Conservation (phyloP, 2,113 vertebrate genomes). For the Sitta europaea region DNA sequence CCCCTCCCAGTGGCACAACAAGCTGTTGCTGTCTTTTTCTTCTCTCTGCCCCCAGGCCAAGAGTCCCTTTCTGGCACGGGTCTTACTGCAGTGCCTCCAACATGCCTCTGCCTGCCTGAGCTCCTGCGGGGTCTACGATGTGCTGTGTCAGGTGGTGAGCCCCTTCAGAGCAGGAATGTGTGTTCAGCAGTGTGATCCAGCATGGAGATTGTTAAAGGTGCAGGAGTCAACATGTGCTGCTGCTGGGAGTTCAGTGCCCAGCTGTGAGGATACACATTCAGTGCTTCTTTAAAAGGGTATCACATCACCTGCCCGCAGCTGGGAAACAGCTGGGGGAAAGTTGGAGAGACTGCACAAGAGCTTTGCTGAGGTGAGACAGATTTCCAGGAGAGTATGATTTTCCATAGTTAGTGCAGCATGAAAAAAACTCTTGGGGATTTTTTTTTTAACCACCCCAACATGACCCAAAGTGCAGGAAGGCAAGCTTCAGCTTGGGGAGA, state of each 20-base stretch:
- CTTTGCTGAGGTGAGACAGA: not conserved
- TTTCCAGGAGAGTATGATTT: not conserved
- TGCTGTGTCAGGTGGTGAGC: not conserved
- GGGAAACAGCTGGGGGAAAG: slow-evolving; percentile 1
- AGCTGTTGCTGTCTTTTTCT: not conserved
- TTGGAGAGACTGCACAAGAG: not conserved
- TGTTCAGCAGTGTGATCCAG: not conserved
- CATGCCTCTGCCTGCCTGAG: not conserved
- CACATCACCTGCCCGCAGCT: not conserved
- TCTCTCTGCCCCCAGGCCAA: not conserved
- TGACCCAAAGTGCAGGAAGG: not conserved
- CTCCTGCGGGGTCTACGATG: not conserved
- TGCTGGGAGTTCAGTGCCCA: not conserved
- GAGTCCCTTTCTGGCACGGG: not conserved
- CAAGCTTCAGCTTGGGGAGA: not conserved
- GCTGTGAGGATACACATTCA: not conserved
- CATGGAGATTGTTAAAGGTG: not conserved
- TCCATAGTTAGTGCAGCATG: not conserved
- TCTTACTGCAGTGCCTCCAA: not conserved
- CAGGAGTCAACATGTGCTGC: not conserved
- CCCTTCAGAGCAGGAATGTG: not conserved
- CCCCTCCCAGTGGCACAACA: not conserved
- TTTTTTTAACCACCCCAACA: not conserved
- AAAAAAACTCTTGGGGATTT: not conserved
- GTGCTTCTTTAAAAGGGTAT: not conserved